phyloP scores from a whole-genome alignment of 2,797 vertebrate genomes.

The Aviceda leuphotes region DNA sequence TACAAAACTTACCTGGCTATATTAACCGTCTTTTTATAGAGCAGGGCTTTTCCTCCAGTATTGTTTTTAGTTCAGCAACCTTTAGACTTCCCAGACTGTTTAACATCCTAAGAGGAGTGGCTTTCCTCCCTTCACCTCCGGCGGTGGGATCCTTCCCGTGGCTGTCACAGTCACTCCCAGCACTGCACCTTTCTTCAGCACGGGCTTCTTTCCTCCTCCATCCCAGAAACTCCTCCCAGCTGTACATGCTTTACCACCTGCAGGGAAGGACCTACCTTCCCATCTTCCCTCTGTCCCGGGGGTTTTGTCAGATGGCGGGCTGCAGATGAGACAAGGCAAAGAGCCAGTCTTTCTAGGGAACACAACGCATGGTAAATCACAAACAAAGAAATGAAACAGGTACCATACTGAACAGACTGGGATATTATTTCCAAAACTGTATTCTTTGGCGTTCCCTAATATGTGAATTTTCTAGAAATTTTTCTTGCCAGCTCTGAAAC shows the following conservation, averaged over 20 bases:
- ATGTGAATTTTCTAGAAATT: background rate
- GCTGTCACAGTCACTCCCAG: background rate
- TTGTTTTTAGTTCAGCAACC: background rate
- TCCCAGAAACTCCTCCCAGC: background rate
- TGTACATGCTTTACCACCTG: rapidly evolving
- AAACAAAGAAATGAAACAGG: background rate
- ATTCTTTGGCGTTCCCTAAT: background rate
- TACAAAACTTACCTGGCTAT: background rate
- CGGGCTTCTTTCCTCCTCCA: rapidly evolving
- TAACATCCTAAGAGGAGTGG: background rate
- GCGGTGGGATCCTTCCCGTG: background rate
- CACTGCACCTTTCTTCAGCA: background rate
- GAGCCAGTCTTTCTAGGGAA: background rate
- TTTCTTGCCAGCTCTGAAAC: background rate
- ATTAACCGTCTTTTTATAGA: background rate
- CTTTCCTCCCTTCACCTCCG: background rate
- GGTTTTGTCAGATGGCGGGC: rapidly evolving
- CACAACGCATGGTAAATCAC: background rate
- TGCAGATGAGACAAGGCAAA: background rate
- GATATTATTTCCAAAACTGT: background rate
- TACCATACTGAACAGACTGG: background rate
- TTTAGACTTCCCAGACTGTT: background rate
- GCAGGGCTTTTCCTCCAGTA: background rate
- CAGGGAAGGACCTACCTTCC: background rate
- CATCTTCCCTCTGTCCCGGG: background rate